A percentile compares a stretch with the other conserved stretches of the same genome.
Conservation (phyloP, 1,140 invertebrate genomes). For the Drosophila tristis region DNA sequence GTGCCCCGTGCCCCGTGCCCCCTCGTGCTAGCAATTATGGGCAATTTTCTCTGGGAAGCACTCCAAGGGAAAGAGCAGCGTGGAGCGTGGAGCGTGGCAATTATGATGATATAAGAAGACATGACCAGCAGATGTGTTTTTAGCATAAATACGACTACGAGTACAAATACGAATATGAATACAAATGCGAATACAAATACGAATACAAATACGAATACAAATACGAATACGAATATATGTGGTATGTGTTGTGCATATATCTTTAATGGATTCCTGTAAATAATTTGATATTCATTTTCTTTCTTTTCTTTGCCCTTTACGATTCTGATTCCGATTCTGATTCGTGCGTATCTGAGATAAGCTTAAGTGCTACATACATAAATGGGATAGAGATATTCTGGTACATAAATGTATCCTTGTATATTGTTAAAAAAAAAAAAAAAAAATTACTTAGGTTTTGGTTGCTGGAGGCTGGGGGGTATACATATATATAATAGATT, state of each 20-base stretch:
- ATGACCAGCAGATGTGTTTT: constrained; percentile 35
- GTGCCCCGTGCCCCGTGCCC: background rate
- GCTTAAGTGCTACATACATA: constrained; percentile 54
- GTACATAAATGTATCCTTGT: constrained; percentile 4
- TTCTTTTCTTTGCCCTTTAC: too few species aligned
- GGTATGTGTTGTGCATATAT: constrained; percentile 30
- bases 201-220: constrained; percentile 15
- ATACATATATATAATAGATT: too few species aligned
- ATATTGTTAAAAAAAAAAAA: constrained; percentile 30
- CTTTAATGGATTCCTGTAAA: constrained; percentile 69
- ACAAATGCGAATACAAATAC: constrained; percentile 11
- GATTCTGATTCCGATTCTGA: background rate
- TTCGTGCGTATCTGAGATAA: constrained; percentile 52
- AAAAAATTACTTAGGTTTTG: constrained; percentile 1
- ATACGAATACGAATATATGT: constrained; percentile 19
- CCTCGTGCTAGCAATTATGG: constrained; percentile 46
- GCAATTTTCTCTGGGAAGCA: constrained; percentile 43
- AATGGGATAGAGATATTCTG: constrained; percentile 11
- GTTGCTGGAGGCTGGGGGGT: too few species aligned
- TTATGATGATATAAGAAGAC: constrained; percentile 61
- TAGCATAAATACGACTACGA: constrained; percentile 27
- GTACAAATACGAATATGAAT: constrained; percentile 9
- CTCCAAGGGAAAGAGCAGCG: background rate
- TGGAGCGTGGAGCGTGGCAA: background rate
- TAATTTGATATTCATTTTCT: constrained; percentile 48